Percentiles rank a stretch among this genome's conserved stretches.
Conservation (phyloP, 2,888 invertebrate species). For the Eurois occulta region DNA sequence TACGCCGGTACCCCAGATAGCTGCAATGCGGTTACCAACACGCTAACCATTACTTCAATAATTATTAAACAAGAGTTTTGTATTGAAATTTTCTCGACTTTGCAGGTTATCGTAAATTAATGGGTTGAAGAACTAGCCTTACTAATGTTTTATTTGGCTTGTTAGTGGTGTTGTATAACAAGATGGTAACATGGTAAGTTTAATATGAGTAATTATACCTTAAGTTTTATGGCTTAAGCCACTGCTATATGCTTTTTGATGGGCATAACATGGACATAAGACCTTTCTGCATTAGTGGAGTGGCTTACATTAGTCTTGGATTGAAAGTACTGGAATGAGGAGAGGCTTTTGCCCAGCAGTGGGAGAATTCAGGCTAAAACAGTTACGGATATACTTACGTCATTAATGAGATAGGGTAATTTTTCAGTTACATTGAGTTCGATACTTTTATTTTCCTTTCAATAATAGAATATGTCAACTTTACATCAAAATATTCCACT, state of each 20-base stretch:
- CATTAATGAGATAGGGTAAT: background rate
- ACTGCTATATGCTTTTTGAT: background rate
- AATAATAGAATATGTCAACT: no score
- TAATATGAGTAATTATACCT: background rate
- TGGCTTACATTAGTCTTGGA: background rate
- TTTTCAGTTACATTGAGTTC: no score
- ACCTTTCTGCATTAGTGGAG: background rate
- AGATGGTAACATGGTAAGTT: background rate
- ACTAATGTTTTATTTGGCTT: background rate
- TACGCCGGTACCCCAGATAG: constrained; percentile 52
- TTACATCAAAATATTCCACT: constrained; percentile 18
- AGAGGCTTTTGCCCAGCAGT: background rate
- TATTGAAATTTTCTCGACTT: constrained; percentile 42
- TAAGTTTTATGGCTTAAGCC: background rate
- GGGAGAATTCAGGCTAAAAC: background rate
- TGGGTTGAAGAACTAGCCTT: background rate
- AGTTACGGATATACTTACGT: background rate
- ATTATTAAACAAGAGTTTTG: constrained; percentile 50
- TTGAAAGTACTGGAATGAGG: background rate
- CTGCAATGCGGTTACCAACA: constrained; percentile 68
- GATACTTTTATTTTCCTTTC: background rate
- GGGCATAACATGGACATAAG: background rate
- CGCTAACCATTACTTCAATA: constrained; percentile 52
- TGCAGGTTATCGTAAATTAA: constrained; percentile 16
- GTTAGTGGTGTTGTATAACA: background rate